These are phyloP conservation scores for Panopea generosa DNA, from an alignment of 2,888 invertebrate genomes.

Conservation along the genomic window DNA sequence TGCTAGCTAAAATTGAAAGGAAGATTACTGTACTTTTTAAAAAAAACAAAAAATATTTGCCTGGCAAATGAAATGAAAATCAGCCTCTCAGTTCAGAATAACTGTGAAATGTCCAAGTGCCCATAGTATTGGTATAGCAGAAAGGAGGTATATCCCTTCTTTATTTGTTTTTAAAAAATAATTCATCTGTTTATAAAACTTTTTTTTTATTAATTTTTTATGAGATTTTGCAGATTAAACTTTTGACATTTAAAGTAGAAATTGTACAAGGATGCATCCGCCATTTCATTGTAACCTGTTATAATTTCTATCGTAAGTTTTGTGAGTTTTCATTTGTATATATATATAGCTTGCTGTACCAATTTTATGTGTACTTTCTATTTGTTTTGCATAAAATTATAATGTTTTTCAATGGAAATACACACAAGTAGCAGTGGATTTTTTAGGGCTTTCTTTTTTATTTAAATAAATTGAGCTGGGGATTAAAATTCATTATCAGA, in stretches of 20 bases:
- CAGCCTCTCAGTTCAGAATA: not conserved
- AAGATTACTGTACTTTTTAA: too few species aligned
- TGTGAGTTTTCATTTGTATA: too few species aligned
- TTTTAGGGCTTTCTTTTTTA: not conserved
- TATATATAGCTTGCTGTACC: conserved; percentile 22
- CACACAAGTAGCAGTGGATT: not conserved
- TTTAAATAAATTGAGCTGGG: not conserved
- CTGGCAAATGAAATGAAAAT: too few species aligned
- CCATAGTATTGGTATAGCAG: conserved; percentile 44
- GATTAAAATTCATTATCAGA: not conserved
- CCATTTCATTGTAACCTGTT: too few species aligned
- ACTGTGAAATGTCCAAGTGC: not conserved
- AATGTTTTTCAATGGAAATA: not conserved
- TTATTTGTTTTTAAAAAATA: too few species aligned
- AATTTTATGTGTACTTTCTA: conserved; percentile 31
- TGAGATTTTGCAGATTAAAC: too few species aligned
- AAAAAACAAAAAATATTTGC: too few species aligned
- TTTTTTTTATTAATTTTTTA: not conserved
- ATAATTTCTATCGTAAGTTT: too few species aligned
- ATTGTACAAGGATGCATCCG: too few species aligned
- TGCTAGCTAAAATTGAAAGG: too few species aligned
- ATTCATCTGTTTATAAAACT: not conserved
- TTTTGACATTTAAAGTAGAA: not conserved
- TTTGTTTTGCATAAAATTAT: not conserved
- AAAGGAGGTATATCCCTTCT: not conserved